These are phyloP conservation scores for Rhopalosiphum maidis DNA, from an alignment of 1,140 invertebrate genomes.

Conservation along the genomic window DNA sequence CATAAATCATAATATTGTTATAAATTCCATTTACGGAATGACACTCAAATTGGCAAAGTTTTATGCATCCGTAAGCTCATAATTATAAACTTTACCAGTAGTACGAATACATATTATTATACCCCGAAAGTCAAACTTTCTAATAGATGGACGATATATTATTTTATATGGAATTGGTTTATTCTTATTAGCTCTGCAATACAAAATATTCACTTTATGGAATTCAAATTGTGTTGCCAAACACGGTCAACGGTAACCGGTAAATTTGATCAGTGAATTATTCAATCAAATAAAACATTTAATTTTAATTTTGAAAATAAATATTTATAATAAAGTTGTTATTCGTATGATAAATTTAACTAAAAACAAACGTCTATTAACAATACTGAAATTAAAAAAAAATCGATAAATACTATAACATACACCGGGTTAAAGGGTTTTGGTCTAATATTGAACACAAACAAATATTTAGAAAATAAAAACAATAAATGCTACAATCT, in stretches of 20 bases:
- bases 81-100: constrained; percentile 49
- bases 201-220: background rate
- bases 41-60: constrained; percentile 46
- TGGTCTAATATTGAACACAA: too few relatives aligned
- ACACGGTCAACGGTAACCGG: background rate
- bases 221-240: background rate
- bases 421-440: too few relatives aligned
- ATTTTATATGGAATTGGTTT: background rate
- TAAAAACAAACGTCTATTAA: too few relatives aligned
- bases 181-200: background rate
- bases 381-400: too few relatives aligned
- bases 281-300: background rate
- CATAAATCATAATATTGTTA: constrained; percentile 41
- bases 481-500: background rate
- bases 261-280: background rate
- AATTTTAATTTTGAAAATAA: background rate
- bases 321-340: background rate
- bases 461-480: background rate
- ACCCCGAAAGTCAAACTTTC: background rate
- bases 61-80: constrained; percentile 39
- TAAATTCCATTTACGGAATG: background rate
- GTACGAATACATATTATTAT: constrained; percentile 23
- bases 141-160: constrained; percentile 16
- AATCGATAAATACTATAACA: too few relatives aligned
- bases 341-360: too few relatives aligned